Percentiles rank a stretch among this genome's conserved stretches.
phyloP scores from a whole-genome alignment of 2,888 invertebrate genomes.

The Monoplex corrugatus region DNA sequence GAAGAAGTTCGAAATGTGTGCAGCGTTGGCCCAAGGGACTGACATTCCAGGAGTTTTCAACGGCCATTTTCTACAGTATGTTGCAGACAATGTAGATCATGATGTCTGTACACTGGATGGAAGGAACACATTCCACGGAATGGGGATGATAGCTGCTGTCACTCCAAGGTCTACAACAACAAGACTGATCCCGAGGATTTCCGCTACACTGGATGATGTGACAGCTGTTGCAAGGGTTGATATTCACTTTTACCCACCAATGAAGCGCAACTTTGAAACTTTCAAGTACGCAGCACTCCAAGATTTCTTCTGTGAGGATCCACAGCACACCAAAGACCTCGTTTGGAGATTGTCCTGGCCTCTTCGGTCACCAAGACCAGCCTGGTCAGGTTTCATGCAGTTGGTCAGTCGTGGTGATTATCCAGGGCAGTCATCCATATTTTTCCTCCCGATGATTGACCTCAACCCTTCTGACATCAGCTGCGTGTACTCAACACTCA shows the following conservation, averaged over 20 bases:
- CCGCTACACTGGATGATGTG: not conserved
- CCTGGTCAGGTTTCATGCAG: too few relatives aligned
- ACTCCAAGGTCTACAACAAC: not conserved
- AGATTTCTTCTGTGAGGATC: not conserved
- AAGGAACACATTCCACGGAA: too few relatives aligned
- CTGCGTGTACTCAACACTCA: constrained; percentile 57
- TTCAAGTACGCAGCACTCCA: not conserved
- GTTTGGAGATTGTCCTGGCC: not conserved
- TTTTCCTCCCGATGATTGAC: constrained; percentile 64
- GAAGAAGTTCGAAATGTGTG: constrained; percentile 55
- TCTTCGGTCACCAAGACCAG: not conserved
- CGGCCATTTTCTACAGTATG: constrained; percentile 61
- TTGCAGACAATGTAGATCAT: constrained; percentile 70
- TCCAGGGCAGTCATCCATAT: too few relatives aligned
- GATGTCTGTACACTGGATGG: constrained; percentile 60
- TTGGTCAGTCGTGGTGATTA: too few relatives aligned
- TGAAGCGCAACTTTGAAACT: too few relatives aligned
- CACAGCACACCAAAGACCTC: not conserved
- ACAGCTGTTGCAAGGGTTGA: not conserved
- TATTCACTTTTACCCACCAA: not conserved
- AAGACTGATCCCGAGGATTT: not conserved
- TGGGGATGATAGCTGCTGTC: too few relatives aligned
- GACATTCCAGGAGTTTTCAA: constrained; percentile 42
- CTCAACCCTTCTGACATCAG: constrained; percentile 58
- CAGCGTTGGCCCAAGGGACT: constrained; percentile 40